Base-by-base conservation (phyloP, 1,140 invertebrate genomes). In the Homalodisca vitripennis region DNA sequence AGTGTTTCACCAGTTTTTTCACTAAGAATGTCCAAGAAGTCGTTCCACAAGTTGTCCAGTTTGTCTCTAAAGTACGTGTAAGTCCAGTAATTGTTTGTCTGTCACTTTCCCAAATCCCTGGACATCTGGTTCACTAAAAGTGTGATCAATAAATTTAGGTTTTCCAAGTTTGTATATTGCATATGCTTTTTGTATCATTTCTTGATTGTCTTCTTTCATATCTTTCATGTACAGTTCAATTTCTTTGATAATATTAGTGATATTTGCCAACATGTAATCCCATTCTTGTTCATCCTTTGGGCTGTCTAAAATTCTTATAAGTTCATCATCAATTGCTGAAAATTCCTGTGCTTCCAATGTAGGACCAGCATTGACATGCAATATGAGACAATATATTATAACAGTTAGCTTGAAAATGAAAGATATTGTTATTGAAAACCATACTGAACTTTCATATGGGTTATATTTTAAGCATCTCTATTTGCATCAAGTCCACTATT, bases 1-100 rank as follows among this genome's bases (percentile, higher is more conserved):
- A 51, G 22, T 3, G 22, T 51, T n/a, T 51, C 48, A 51, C 48
- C 48, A 51, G 48, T 51, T 22, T 51, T 51, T 51, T 51, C 48
- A 51, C 48, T 51, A n/a, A 51, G 17, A 6, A 51, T 20, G n/a
- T 51, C 48, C 22, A 51, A 51, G n/a, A 51, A 51, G 3, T 51
- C 48, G n/a, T 51, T 22, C 48, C 48, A 51, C 3, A 51, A 22
- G 22, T 51, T 51, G n/a, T 51, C 48, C 17, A 51, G 17, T 3
- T 51, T 20, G 48, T 51, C 48, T 20, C 48, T 14, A n/a, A 51
- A 51, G 48, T 3, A 51, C 22, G 48, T 51, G 48, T 20, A 51
- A 51, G n/a, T 51, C 14, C 22, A 20, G 14, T 3, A 51, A 10
- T 3, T 51, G 3, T n/a, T 51, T 22, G 17, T 51, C 22, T 14